A percentile compares a stretch with the other conserved stretches of the same genome.
These are phyloP conservation scores for Haliaeetus leucogaster DNA, from an alignment of 2,113 vertebrate species.

Conservation along the genomic window DNA sequence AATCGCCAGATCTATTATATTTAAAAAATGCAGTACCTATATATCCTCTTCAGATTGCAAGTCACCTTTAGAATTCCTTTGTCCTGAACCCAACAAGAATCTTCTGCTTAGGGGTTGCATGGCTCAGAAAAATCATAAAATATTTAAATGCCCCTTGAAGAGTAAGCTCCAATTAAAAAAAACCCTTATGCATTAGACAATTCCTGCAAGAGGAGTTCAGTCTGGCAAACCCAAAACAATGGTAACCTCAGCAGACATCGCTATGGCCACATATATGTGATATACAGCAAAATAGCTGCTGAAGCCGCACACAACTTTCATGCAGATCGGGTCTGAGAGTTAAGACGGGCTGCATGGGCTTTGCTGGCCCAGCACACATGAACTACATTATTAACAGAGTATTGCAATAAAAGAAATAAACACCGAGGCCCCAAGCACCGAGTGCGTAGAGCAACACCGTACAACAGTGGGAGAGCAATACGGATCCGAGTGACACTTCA, in stretches of 20 bases:
- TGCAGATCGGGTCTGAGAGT: not conserved
- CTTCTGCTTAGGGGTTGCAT: not conserved
- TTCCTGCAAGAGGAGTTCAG: not conserved
- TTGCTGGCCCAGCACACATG: not conserved
- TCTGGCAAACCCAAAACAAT: not conserved
- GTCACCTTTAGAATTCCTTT: not conserved
- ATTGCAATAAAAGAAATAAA: not conserved
- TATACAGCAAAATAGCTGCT: fast-evolving
- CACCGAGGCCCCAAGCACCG: not conserved
- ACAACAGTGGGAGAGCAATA: fast-evolving
- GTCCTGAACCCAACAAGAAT: not conserved
- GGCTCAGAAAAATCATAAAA: not conserved
- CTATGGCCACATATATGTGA: not conserved
- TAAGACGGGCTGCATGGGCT: fast-evolving
- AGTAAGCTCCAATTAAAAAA: not conserved
- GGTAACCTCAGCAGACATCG: not conserved
- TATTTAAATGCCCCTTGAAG: not conserved
- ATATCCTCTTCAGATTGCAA: not conserved
- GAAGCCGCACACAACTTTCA: not conserved
- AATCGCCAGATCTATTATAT: not conserved
- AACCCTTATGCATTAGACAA: not conserved
- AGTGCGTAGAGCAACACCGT: not conserved
- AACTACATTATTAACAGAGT: not conserved
- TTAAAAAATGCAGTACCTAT: not conserved
- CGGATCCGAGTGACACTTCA: fast-evolving